Evolutionary conservation across 2,888 invertebrate genomes (phyloP).

Genomic region (Idaea biselata): DNA sequence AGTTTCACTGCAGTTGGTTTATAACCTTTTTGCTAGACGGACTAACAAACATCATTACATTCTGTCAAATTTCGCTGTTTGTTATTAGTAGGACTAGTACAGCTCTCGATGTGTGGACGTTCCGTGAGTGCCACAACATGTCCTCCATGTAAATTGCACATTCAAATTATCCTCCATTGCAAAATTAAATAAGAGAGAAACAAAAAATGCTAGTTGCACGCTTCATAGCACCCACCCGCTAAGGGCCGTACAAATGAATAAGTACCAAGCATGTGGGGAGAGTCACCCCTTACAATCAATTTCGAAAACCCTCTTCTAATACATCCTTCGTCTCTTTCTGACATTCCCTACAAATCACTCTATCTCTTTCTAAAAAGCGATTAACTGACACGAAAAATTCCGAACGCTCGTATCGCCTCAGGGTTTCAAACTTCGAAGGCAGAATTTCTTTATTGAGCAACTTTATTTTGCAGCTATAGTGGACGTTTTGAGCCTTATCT

Average conservation of each 20-base stretch:
- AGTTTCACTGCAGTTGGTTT: no score
- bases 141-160: conserved; percentile 71
- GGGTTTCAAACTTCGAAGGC: conserved; percentile 57
- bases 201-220: conserved; percentile 66
- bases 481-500: conserved; percentile 9
- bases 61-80: no score
- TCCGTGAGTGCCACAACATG: conserved; percentile 38
- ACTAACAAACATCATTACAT: no score
- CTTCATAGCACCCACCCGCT: conserved; percentile 67
- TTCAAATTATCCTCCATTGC: conserved; percentile 76
- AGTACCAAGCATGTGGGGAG: conserved; percentile 53
- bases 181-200: conserved; percentile 75
- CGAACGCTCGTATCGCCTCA: conserved; percentile 50
- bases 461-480: conserved; percentile 18
- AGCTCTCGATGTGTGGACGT: background rate
- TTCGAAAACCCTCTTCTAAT: conserved; percentile 62
- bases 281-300: conserved; percentile 74
- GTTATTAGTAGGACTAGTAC: no score
- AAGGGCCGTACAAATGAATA: conserved; percentile 57
- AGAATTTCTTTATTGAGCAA: conserved; percentile 48
- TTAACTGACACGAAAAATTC: conserved; percentile 46
- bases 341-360: conserved; percentile 21
- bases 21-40: no score
- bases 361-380: conserved; percentile 57
- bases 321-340: conserved; percentile 46